Evolutionary conservation across 2,797 vertebrate genomes (phyloP), one percentile per base, ranked within the genome.

Genomic region (Neopelma chrysocephalum): DNA sequence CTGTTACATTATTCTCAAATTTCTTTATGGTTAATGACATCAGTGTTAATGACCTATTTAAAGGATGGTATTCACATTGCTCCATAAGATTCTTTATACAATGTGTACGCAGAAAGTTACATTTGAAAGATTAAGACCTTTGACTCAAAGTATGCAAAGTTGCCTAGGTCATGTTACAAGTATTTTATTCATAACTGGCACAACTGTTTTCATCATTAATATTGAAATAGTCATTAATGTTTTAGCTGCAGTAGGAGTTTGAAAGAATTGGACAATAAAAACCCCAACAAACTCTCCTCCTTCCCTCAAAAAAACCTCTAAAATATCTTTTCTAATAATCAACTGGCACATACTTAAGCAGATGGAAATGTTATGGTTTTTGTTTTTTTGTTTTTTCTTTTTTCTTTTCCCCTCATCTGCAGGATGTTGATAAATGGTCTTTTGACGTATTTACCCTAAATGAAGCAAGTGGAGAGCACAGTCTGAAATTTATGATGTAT

Each of bases 391-490:
- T 32, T 16, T 16, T 53, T 56, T 43, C 17, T 40, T 21, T 42
- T 69, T 89, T 82, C 22, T 76, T 92, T 85, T 85, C 18, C 26
- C 36, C 27, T 85, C 60, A 48, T 77, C 76, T 96, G 79, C 97
- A 99, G 99, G 98, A 99, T 91, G 98, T 99, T 95, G 99, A 99
- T 97, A 99, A 99, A 96, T 99, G 99, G 99, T 99, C 99, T 23
- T 99, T 99, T 93, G 98, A 99, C 19, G 99, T 99, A n/a, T 99
- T 99, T 96, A 97, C 98, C 73, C 98, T 99, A 90, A 99, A 99
- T 80, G 98, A 99, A 96, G 99, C 98, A 65, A 99, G 99, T 29
- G 98, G 98, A 95, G 99, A 99, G 71, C 99, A 99, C 77, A 99
- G 99, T 75, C 98, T 99, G 96, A 99, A 99, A 98, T 99, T 99